phyloP scores from a whole-genome alignment of 1,140 invertebrate species.

The Neuroterus valhalla region DNA sequence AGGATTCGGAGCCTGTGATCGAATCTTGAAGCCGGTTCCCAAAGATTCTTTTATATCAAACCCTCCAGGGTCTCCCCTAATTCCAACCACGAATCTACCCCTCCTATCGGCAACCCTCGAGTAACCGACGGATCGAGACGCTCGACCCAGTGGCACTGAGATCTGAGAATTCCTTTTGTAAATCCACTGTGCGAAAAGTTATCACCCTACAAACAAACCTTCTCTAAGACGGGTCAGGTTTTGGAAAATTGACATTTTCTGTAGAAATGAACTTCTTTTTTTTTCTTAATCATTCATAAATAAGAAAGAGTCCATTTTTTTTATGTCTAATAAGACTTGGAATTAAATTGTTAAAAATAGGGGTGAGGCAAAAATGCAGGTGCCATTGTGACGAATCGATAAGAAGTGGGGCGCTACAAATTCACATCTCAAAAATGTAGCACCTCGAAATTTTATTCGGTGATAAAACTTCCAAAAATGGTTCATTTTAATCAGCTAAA shows the following conservation, averaged over 20 bases:
- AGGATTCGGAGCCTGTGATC: conserved; percentile 69
- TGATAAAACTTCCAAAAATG: neutral
- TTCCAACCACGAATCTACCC: conserved; percentile 57
- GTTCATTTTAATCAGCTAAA: neutral
- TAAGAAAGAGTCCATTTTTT: too few species aligned
- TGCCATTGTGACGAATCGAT: too few species aligned
- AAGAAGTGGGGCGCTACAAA: neutral
- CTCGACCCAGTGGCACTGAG: conserved; percentile 5
- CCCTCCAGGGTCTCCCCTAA: conserved; percentile 63
- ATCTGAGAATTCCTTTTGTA: conserved; percentile 20
- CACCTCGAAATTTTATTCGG: neutral
- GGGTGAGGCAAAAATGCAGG: too few species aligned
- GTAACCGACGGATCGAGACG: conserved; percentile 50
- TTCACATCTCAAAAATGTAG: neutral
- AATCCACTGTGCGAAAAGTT: neutral
- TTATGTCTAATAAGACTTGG: too few species aligned
- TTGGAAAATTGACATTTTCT: neutral
- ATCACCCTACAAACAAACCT: conserved; percentile 2
- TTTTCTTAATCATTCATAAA: too few species aligned
- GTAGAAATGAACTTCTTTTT: too few species aligned
- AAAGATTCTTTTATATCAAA: conserved; percentile 71
- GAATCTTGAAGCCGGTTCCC: conserved; percentile 72
- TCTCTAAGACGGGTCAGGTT: neutral
- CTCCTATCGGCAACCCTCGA: conserved; percentile 47
- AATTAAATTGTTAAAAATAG: too few species aligned